Percentiles rank a stretch among this genome's conserved stretches.
These are phyloP conservation scores for Lamproptera curius DNA, from an alignment of 2,888 invertebrate species.

Conservation along the genomic window DNA sequence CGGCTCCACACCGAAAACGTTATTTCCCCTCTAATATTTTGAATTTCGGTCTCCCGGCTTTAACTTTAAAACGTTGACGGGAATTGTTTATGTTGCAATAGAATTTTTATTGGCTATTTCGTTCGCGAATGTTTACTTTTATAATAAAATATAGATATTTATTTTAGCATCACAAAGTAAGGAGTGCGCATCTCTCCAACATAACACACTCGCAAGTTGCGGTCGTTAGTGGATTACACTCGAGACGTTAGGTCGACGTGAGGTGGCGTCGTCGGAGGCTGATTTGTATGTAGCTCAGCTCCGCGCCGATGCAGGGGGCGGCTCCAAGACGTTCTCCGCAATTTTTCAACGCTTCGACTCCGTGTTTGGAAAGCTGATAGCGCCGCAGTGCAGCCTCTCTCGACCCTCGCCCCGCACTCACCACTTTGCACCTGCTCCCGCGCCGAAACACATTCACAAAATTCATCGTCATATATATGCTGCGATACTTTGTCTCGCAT, in stretches of 20 bases:
- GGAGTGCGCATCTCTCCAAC: constrained; percentile 6
- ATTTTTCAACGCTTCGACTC: constrained; percentile 70
- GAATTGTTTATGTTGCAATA: constrained; percentile 11
- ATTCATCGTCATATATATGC: constrained; percentile 54
- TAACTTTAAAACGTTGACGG: constrained; percentile 25
- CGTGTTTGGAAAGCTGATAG: constrained; percentile 66
- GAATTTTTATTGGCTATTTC: neutral
- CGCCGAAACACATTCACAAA: constrained; percentile 61
- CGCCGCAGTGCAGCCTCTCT: constrained; percentile 45
- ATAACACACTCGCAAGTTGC: constrained; percentile 13
- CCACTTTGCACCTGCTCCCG: constrained; percentile 54
- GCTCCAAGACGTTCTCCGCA: constrained; percentile 66
- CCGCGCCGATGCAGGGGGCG: constrained; percentile 52
- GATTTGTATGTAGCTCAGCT: constrained; percentile 68
- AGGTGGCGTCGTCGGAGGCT: constrained; percentile 38
- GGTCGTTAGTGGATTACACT: constrained; percentile 21
- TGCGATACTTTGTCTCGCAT: constrained; percentile 74
- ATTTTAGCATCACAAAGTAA: no score
- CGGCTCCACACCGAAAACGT: constrained; percentile 51
- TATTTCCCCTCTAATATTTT: constrained; percentile 43
- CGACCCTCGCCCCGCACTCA: constrained; percentile 26
- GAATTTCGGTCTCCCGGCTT: constrained; percentile 21
- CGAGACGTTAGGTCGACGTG: constrained; percentile 9
- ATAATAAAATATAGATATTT: neutral
- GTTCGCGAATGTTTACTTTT: neutral